Conservation (phyloP, 1,140 invertebrate species). For the Drosophila malerkotliana region DNA sequence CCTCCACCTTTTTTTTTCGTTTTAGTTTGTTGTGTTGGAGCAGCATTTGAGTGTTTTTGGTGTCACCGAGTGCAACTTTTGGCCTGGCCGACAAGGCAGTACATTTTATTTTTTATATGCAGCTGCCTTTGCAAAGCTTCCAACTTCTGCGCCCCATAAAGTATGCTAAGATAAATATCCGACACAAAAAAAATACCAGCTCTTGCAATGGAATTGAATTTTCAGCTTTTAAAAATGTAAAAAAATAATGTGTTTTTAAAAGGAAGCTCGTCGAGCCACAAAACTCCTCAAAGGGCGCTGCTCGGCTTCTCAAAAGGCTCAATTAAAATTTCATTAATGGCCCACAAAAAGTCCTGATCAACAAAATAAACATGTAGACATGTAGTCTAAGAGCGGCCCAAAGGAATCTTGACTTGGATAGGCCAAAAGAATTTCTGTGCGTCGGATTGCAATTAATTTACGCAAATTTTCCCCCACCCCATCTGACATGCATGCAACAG, state of each 20-base stretch:
- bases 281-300: background rate
- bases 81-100: slow-evolving; percentile 23
- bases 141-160: slow-evolving; percentile 32
- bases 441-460: slow-evolving; percentile 42
- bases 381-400: slow-evolving; percentile 7
- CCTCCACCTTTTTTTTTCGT: background rate
- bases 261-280: background rate
- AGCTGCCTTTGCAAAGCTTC: slow-evolving; percentile 60
- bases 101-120: slow-evolving; percentile 73
- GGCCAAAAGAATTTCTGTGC: slow-evolving; percentile 34
- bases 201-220: background rate
- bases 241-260: background rate
- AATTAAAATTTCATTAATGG: slow-evolving; percentile 35
- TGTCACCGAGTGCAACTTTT: slow-evolving; percentile 63
- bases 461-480: slow-evolving; percentile 24
- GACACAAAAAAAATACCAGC: background rate
- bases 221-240: background rate
- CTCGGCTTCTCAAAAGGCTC: background rate
- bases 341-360: slow-evolving; percentile 17
- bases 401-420: slow-evolving; percentile 6
- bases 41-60: slow-evolving; percentile 23
- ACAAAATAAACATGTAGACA: slow-evolving; percentile 21
- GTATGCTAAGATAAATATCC: slow-evolving; percentile 47
- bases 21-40: slow-evolving; percentile 13
- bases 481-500: slow-evolving; percentile 13